Evolutionary conservation across 2,888 invertebrate species (phyloP), one percentile per base, ranked within the genome.

Genomic region (Campoplex capitator): DNA sequence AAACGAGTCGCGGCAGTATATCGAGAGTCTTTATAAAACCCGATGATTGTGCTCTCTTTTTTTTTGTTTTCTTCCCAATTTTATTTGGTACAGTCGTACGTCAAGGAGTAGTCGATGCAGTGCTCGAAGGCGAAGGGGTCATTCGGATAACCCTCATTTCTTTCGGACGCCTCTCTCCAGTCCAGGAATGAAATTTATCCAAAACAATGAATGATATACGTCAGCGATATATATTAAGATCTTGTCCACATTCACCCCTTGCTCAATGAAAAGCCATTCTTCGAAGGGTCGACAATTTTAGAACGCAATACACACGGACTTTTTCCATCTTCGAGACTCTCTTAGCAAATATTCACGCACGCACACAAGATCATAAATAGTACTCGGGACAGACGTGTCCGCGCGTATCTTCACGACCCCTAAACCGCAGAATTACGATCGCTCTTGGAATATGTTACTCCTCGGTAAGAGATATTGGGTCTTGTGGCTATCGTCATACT

Each of bases 401-500:
- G 62, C 80, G 80, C 70, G 81, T 85, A 77, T 85, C 77, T 76
- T 77, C 77, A 35, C 80, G 9, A 68, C 75, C 70, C 76, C 76
- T 32, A 51, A 51, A 67, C 75, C 84, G 45, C 88, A 76, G 83
- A 88, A 86, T 84, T 86, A 84, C 88, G 82, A 79, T 83, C 84
- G 76, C 79, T 82, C 62, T 82, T 79, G 86, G 84, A 88, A 88
- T 88, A 88, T 88, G 88, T 84, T 88, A 58, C 75, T 86, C 81
- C 54, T 58, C 70, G 77, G 48, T 77, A 42, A 71, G 73, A n/a
- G 76, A 77, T 70, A 70, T 77, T 65, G 51, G 56, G 68, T 83
- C 45, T 45, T 51, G 32, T 45, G 45, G 56, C 56, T 45, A 54
- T 74, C 58, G 51, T 74, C 73, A 38, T 70, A n/a, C 35, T 42